Conservation (phyloP, 2,888 invertebrate species). For the Trypoxylon attenuatum region DNA sequence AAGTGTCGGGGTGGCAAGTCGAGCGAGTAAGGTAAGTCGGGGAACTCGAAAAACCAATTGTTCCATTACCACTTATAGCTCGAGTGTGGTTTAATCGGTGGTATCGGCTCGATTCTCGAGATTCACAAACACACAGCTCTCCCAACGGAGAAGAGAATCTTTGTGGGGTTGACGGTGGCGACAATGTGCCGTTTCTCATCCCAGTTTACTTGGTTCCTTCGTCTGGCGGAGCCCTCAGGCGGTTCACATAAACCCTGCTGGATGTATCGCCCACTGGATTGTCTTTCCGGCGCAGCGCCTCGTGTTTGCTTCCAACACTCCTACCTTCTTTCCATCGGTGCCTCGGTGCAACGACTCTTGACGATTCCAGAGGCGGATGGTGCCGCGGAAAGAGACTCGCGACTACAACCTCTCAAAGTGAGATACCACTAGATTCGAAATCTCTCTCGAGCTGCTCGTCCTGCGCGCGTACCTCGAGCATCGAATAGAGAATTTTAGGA, state of each 20-base stretch:
- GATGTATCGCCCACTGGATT: conserved; percentile 49
- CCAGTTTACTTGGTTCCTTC: conserved; percentile 7
- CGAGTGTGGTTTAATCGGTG: conserved; percentile 33
- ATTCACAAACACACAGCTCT: conserved; percentile 40
- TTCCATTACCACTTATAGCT: conserved; percentile 19
- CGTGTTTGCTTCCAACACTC: conserved; percentile 30
- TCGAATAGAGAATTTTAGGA: no score
- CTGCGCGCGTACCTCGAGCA: no score
- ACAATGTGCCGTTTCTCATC: background rate
- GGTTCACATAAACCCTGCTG: conserved; percentile 33
- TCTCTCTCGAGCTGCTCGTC: no score
- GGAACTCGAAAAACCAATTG: conserved; percentile 8
- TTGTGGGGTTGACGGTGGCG: background rate
- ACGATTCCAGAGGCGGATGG: background rate
- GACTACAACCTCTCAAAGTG: no score
- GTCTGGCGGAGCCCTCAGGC: conserved; percentile 9
- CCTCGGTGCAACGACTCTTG: background rate
- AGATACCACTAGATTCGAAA: no score
- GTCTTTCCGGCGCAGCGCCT: conserved; percentile 35
- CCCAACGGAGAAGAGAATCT: background rate
- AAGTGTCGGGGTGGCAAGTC: no score
- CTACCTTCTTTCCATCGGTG: conserved; percentile 12
- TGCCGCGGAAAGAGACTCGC: no score
- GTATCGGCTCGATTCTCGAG: conserved; percentile 17
- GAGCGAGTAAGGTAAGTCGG: no score